These are phyloP conservation scores for Pyrrhia umbra DNA, from an alignment of 2,888 invertebrate genomes.

Conservation along the genomic window DNA sequence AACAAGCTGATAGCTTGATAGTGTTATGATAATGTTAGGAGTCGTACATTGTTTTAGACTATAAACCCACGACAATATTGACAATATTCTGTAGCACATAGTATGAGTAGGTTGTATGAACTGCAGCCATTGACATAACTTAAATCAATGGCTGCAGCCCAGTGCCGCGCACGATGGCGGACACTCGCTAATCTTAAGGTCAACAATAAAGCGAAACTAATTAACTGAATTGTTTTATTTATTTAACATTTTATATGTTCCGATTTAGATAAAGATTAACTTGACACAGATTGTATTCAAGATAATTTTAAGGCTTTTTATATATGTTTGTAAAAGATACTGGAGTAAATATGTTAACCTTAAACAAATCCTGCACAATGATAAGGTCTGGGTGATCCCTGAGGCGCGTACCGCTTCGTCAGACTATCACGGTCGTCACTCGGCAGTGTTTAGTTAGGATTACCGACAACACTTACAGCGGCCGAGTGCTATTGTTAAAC, in stretches of 20 bases:
- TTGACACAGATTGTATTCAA: conserved; percentile 42
- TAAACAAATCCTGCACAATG: neutral
- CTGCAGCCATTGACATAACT: no score
- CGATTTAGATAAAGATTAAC: conserved; percentile 12
- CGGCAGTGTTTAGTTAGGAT: conserved; percentile 44
- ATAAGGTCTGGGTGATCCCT: neutral
- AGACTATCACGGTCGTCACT: conserved; percentile 32
- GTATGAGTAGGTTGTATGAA: conserved; percentile 30
- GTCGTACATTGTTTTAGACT: conserved; percentile 8
- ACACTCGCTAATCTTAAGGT: neutral
- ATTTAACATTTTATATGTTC: conserved; percentile 17
- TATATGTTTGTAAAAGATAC: neutral
- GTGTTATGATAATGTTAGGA: conserved; percentile 2
- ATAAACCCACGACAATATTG: conserved; percentile 3
- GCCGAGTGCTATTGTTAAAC: conserved; percentile 31
- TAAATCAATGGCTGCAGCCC: no score
- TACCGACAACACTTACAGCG: conserved; percentile 11
- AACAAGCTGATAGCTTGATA: conserved; percentile 1
- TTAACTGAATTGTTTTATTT: conserved; percentile 31
- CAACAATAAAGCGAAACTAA: conserved; percentile 27
- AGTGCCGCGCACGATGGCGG: conserved; percentile 15
- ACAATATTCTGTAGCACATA: conserved; percentile 14
- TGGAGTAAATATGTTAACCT: neutral
- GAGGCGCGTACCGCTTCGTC: conserved; percentile 15
- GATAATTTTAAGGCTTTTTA: neutral